Conservation (phyloP, 2,113 vertebrate genomes). For the Corvus moneduloides region DNA sequence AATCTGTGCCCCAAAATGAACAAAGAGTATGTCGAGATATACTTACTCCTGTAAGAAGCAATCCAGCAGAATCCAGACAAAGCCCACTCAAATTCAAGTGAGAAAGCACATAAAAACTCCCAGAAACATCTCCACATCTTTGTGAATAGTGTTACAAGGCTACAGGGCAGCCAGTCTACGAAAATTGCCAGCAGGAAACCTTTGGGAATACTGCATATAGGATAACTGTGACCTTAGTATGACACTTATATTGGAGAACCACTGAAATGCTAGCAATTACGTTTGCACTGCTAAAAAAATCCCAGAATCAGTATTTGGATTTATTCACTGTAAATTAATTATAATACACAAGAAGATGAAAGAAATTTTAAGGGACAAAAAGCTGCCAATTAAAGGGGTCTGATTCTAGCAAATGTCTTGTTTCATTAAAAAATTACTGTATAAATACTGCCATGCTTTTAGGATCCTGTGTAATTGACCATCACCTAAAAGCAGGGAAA, state of each 20-base stretch:
- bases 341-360: not conserved
- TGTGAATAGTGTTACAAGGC: not conserved
- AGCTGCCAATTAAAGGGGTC: not conserved
- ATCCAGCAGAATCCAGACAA: not conserved
- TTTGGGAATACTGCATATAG: not conserved
- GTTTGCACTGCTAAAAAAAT: not conserved
- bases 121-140: not conserved
- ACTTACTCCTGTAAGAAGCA: not conserved
- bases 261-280: not conserved
- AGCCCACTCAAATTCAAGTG: not conserved
- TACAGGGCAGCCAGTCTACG: not conserved
- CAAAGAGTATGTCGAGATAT: not conserved
- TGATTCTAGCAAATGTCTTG: not conserved
- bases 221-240: not conserved
- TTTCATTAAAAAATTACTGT: not conserved
- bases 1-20: not conserved
- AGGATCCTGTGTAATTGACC: not conserved
- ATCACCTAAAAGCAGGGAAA: not conserved
- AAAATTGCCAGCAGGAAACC: not conserved
- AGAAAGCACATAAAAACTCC: not conserved
- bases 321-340: not conserved
- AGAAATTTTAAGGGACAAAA: not conserved
- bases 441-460: not conserved
- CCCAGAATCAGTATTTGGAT: not conserved
- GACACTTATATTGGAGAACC: not conserved